Evolutionary conservation across 2,888 invertebrate species (phyloP).

Genomic region (Schizotus pectinicornis): DNA sequence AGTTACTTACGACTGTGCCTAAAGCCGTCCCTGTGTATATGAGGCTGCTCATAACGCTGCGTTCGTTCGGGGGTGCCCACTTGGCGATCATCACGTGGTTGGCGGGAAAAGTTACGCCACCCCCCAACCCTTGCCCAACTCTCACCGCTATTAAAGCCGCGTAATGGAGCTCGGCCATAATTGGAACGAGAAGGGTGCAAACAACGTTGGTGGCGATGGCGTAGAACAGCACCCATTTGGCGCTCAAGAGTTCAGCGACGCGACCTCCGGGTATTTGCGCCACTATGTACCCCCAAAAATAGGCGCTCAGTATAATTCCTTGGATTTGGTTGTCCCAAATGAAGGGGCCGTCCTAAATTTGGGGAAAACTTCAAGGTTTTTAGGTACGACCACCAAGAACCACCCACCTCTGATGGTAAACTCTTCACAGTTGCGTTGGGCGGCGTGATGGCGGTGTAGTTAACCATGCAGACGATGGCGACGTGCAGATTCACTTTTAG

Average conservation of each 20-base stretch:
- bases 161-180: constrained; percentile 67
- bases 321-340: constrained; percentile 72
- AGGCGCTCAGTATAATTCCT: constrained; percentile 81
- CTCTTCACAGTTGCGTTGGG: too few species aligned
- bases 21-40: constrained; percentile 81
- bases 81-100: constrained; percentile 87
- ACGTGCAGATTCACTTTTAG: too few species aligned
- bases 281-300: constrained; percentile 86
- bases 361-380: constrained; percentile 60
- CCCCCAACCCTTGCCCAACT: constrained; percentile 67
- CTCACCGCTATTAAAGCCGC: constrained; percentile 65
- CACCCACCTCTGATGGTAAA: too few species aligned
- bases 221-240: constrained; percentile 86
- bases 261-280: constrained; percentile 80
- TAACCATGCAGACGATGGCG: too few species aligned
- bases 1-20: constrained; percentile 69
- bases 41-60: constrained; percentile 78
- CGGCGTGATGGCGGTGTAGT: too few species aligned
- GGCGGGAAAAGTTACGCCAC: constrained; percentile 89
- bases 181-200: constrained; percentile 78
- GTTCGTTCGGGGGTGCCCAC: constrained; percentile 90
- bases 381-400: too few species aligned
- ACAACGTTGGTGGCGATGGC: constrained; percentile 77
- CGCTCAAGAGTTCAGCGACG: constrained; percentile 81
- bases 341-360: constrained; percentile 47